Evolutionary conservation across 2,888 invertebrate species (phyloP).

Genomic region (Microctonus aethiopoides): DNA sequence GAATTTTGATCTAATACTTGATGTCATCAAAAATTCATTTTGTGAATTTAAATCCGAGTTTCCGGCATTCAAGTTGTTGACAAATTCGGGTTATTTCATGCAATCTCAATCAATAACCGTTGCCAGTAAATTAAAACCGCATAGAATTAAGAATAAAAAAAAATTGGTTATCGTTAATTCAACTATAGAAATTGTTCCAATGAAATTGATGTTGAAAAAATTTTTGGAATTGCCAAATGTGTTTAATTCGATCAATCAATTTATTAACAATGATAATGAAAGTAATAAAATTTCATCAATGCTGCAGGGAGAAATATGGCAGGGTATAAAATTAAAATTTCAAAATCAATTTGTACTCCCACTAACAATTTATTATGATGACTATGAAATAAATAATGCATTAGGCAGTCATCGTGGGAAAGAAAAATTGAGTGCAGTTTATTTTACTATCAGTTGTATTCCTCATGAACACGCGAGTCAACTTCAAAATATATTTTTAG

Average conservation of each 20-base stretch:
- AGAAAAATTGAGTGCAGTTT: conserved; percentile 40
- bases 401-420: conserved; percentile 37
- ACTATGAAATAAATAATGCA: conserved; percentile 40
- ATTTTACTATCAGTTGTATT: conserved; percentile 40
- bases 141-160: conserved; percentile 11
- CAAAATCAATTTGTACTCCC: conserved; percentile 38
- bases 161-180: conserved; percentile 18
- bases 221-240: conserved; percentile 44
- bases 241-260: conserved; percentile 35
- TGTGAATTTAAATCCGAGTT: conserved; percentile 25
- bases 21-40: conserved; percentile 22
- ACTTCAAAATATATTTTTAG: conserved; percentile 46
- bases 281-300: conserved; percentile 33
- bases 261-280: conserved; percentile 29
- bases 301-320: conserved; percentile 36
- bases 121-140: conserved; percentile 14
- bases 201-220: conserved; percentile 31
- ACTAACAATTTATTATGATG: conserved; percentile 40
- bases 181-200: conserved; percentile 20
- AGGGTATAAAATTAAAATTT: conserved; percentile 28
- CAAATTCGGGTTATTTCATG: conserved; percentile 29
- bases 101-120: conserved; percentile 1
- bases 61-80: conserved; percentile 17
- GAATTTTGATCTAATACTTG: conserved; percentile 7
- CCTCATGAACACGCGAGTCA: conserved; percentile 39